Evolutionary conservation across 2,797 vertebrate genomes (phyloP).

Genomic region (Sternotherus odoratus): DNA sequence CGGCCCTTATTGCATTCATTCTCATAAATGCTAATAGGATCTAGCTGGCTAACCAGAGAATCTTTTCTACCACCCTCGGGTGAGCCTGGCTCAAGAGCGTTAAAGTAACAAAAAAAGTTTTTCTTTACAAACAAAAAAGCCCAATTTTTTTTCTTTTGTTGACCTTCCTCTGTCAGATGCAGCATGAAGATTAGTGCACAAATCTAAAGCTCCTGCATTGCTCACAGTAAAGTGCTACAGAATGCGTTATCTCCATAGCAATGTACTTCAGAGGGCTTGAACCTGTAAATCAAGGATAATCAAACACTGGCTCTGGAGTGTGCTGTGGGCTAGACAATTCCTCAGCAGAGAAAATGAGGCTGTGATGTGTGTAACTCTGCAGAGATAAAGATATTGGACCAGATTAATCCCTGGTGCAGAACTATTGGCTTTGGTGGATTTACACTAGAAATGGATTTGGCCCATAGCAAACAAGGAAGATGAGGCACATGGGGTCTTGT

Average conservation of each 20-base stretch:
- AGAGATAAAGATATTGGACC: not conserved
- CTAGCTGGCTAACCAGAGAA: not conserved
- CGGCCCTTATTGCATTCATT: not conserved
- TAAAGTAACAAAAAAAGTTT: not conserved
- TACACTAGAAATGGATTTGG: not conserved
- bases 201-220: not conserved
- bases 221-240: not conserved
- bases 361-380: not conserved
- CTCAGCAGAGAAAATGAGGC: not conserved
- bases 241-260: not conserved
- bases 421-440: not conserved
- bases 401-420: not conserved
- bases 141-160: not conserved
- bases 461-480: not conserved
- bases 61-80: not conserved
- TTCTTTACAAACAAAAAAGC: not conserved
- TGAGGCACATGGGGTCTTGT: not conserved
- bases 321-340: not conserved
- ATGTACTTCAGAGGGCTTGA: not conserved
- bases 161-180: not conserved
- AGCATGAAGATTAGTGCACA: not conserved
- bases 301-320: not conserved
- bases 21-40: not conserved
- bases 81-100: not conserved
- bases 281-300: not conserved